Conservation (phyloP, 2,888 invertebrate species). For the Sthenelais limicola region DNA sequence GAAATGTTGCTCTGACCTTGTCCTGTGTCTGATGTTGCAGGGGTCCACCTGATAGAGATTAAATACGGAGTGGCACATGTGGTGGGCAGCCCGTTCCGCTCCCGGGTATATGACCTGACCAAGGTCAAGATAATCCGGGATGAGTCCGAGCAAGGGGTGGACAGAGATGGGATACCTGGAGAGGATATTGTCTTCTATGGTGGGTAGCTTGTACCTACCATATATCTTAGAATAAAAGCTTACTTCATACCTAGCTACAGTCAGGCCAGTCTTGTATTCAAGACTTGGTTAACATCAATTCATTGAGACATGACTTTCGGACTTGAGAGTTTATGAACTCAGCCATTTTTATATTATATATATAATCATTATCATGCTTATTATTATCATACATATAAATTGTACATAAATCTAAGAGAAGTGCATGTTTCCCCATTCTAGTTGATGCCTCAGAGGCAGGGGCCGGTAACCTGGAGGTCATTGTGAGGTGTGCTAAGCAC, state of each 20-base stretch:
- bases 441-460: conserved; percentile 98
- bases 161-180: conserved; percentile 46
- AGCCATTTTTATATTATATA: too few relatives aligned
- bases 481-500: conserved; percentile 76
- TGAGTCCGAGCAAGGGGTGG: conserved; percentile 40
- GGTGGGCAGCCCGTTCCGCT: conserved; percentile 34
- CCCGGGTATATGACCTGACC: conserved; percentile 46
- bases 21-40: not conserved
- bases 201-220: too few relatives aligned
- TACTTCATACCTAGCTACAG: too few relatives aligned
- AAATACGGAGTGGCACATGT: conserved; percentile 47
- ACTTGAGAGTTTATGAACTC: too few relatives aligned
- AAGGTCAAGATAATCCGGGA: conserved; percentile 46
- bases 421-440: conserved; percentile 17
- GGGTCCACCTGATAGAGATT: conserved; percentile 47
- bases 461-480: conserved; percentile 97
- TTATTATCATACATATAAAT: too few relatives aligned
- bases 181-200: conserved; percentile 51
- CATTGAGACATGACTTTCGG: too few relatives aligned
- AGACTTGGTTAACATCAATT: too few relatives aligned
- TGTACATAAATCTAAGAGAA: too few relatives aligned
- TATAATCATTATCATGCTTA: too few relatives aligned
- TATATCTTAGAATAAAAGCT: too few relatives aligned
- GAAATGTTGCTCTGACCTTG: not conserved
- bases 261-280: too few relatives aligned